phyloP scores from a whole-genome alignment of 2,888 invertebrate genomes.

The Parascotia fuliginaria region DNA sequence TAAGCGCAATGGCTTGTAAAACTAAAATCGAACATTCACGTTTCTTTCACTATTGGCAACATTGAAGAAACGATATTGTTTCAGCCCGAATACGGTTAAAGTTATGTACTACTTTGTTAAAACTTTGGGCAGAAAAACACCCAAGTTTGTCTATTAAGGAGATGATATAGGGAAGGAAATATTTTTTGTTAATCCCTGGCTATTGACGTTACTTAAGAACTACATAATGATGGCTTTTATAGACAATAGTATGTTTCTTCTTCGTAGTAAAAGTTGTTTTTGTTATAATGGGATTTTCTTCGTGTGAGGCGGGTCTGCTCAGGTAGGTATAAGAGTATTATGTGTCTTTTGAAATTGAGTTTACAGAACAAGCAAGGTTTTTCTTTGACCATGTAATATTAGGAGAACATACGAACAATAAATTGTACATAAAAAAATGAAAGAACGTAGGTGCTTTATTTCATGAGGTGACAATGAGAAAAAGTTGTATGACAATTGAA shows the following conservation, averaged over 20 bases:
- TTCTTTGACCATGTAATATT: too few species aligned
- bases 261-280: not conserved
- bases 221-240: not conserved
- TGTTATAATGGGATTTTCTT: not conserved
- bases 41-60: constrained; percentile 24
- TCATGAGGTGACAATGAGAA: too few species aligned
- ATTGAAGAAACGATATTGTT: constrained; percentile 26
- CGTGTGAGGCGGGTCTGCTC: not conserved
- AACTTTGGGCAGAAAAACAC: constrained; percentile 38
- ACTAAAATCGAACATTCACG: constrained; percentile 24
- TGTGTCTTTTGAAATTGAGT: too few species aligned
- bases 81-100: constrained; percentile 28
- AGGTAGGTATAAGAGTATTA: too few species aligned
- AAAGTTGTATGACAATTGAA: too few species aligned
- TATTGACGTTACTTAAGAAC: constrained; percentile 3
- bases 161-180: constrained; percentile 32
- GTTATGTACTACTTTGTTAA: constrained; percentile 34
- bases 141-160: constrained; percentile 40
- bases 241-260: not conserved
- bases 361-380: too few species aligned
- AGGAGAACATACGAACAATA: too few species aligned
- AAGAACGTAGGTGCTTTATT: too few species aligned
- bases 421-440: too few species aligned
- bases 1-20: constrained; percentile 27
- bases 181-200: constrained; percentile 39